Evolutionary conservation across 2,888 invertebrate species (phyloP), one percentile per base, ranked within the genome.

Genomic region (Luperina nickerlii): DNA sequence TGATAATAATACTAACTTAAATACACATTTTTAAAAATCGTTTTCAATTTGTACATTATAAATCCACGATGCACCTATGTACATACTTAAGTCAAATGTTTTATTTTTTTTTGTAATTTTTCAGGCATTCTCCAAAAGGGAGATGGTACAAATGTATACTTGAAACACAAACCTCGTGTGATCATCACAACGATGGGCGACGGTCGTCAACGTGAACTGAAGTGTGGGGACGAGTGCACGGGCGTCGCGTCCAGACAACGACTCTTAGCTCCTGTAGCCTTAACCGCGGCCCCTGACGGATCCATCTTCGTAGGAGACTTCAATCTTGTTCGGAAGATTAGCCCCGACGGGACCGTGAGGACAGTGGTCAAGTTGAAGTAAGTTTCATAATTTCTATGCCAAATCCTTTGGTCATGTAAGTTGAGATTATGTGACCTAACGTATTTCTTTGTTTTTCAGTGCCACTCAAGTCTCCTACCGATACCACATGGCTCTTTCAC

Each of bases 401-500:
- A 7, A 51, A 7, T 51, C 1, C 7, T 42, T 60, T 42, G 8
- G 11, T 27, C 18, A 27, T 24, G 13, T 38, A 27, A 27, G 1
- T 15, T n/a, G 15, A 2, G 0, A 2, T 48, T 38, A 66, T 42
- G 15, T 24, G 24, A 42, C 24, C 51, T 81, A 70, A 75, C 9
- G 5, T 15, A 27, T 38, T 13, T 76, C 74, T 77, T 79, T 80
- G 81, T 76, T 63, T 95, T 97, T 88, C 96, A 99, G 99, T 93
- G 98, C 99, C 42, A 99, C 99, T 1, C 97, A 99, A 91, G 99
- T 99, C 0, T 99, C 99, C 0, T 99, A 99, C 95, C 98, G 99
- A 78, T 99, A 99, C 95, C 99, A 99, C 96, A 98, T 99, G 98
- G 99, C 99, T 0, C 97, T 99, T 67, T 99, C 99, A 90, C 99